A percentile compares a stretch with the other conserved stretches of the same genome.
phyloP scores from a whole-genome alignment of 2,797 vertebrate genomes.

The Nothura maculosa region DNA sequence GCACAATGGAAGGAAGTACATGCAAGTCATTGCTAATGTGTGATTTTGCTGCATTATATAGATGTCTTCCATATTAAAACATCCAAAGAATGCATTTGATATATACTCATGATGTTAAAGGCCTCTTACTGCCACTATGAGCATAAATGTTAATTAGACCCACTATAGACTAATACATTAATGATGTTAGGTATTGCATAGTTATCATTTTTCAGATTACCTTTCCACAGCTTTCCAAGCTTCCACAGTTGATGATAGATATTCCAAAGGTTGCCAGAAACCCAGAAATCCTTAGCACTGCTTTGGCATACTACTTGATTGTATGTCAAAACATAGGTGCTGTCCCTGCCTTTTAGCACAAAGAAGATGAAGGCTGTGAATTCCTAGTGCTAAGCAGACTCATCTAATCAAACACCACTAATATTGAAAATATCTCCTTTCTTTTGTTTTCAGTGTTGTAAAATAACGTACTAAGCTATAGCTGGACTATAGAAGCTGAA shows the following conservation, averaged over 20 bases:
- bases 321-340: background rate
- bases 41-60: background rate
- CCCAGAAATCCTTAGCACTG: background rate
- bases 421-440: background rate
- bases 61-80: background rate
- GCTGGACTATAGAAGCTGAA: background rate
- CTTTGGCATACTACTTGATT: background rate
- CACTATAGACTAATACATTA: background rate
- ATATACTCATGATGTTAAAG: background rate
- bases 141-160: slow-evolving; percentile 1
- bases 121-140: background rate
- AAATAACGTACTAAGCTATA: background rate
- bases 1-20: background rate
- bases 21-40: background rate
- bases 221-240: background rate
- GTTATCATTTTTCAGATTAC: background rate
- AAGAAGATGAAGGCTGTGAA: background rate
- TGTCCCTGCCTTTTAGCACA: background rate
- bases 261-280: background rate
- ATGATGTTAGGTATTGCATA: background rate
- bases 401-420: background rate
- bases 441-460: background rate
- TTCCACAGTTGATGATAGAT: too few relatives aligned
- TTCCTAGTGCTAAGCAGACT: background rate
- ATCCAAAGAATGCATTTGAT: background rate